phyloP scores from a whole-genome alignment of 2,797 vertebrate genomes.

The Typhlichthys eigenmanni region DNA sequence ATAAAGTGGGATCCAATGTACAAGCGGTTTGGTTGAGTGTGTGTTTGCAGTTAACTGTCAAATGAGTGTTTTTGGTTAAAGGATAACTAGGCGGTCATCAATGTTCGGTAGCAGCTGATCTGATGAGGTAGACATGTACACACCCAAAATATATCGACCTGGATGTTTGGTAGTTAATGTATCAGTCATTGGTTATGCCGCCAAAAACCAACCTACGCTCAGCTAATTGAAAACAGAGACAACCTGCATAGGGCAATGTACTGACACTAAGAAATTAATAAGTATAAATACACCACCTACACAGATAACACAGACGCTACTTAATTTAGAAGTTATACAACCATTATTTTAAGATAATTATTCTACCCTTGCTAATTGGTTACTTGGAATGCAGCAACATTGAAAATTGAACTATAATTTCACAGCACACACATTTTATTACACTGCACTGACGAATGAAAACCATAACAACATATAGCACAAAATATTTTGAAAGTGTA shows the following conservation, averaged over 20 bases:
- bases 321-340: slow-evolving; percentile 35
- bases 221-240: slow-evolving; percentile 47
- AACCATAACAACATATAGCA: slow-evolving; percentile 26
- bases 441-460: slow-evolving; percentile 3
- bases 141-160: slow-evolving; percentile 68
- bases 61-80: slow-evolving; percentile 72
- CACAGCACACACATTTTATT: slow-evolving; percentile 13
- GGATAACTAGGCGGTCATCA: slow-evolving; percentile 71
- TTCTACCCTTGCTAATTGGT: slow-evolving; percentile 6
- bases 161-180: slow-evolving; percentile 45
- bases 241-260: slow-evolving; percentile 55
- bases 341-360: slow-evolving; percentile 28
- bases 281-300: slow-evolving; percentile 65
- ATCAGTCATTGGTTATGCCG: slow-evolving; percentile 39
- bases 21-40: slow-evolving; percentile 49
- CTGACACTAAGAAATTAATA: slow-evolving; percentile 56
- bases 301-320: slow-evolving; percentile 44
- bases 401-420: background rate
- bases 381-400: slow-evolving; percentile 30
- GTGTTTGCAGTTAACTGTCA: slow-evolving; percentile 53
- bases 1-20: slow-evolving; percentile 56
- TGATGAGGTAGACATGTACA: slow-evolving; percentile 84
- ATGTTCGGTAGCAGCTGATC: slow-evolving; percentile 76
- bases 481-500: slow-evolving; percentile 31
- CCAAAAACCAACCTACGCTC: slow-evolving; percentile 38